Conservation (phyloP, 2,888 invertebrate genomes). For the Xanthostigma xanthostigma region DNA sequence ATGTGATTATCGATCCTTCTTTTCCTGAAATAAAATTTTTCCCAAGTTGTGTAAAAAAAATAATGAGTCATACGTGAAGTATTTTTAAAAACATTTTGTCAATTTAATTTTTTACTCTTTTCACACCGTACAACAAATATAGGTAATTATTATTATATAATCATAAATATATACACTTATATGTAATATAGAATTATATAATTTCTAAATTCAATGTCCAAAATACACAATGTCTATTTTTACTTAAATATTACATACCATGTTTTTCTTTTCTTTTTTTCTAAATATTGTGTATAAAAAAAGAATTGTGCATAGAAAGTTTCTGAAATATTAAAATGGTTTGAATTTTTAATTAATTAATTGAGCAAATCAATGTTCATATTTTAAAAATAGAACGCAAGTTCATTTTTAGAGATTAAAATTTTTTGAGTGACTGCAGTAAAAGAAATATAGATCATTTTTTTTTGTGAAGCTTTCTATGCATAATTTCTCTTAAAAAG, state of each 20-base stretch:
- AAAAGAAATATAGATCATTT: too few relatives aligned
- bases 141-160: constrained; percentile 26
- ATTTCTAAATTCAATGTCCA: neutral
- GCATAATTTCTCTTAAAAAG: too few relatives aligned
- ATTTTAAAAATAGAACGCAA: too few relatives aligned
- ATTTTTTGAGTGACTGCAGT: too few relatives aligned
- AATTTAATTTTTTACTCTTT: constrained; percentile 23
- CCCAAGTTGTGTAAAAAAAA: constrained; percentile 1
- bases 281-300: neutral
- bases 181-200: constrained; percentile 1
- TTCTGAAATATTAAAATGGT: too few relatives aligned
- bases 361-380: too few relatives aligned
- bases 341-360: too few relatives aligned
- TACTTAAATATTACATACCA: too few relatives aligned
- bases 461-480: too few relatives aligned
- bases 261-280: too few relatives aligned
- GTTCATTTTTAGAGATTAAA: too few relatives aligned
- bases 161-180: constrained; percentile 28
- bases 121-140: constrained; percentile 32
- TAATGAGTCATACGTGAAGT: constrained; percentile 14
- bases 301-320: neutral
- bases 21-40: neutral
- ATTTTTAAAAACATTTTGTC: constrained; percentile 27
- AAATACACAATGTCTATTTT: constrained; percentile 1
- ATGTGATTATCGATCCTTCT: neutral